Percentiles rank a stretch among this genome's conserved stretches.
phyloP scores from a whole-genome alignment of 2,888 invertebrate genomes.

The Seladonia tumulorum region DNA sequence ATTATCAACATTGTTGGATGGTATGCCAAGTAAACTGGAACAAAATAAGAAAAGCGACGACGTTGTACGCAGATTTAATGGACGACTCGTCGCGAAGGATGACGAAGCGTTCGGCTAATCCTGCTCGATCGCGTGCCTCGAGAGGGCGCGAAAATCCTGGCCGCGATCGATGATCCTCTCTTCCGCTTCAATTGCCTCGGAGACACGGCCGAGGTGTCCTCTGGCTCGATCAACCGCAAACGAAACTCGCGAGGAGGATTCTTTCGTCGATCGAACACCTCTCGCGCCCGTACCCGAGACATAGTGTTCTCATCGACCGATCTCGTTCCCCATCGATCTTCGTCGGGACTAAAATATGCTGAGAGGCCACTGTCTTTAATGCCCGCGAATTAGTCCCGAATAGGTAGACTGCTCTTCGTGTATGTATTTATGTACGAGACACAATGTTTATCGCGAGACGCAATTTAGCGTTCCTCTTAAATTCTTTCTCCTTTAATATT shows the following conservation, averaged over 20 bases:
- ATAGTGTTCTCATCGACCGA: neutral
- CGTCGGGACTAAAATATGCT: neutral
- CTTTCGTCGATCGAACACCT: constrained; percentile 40
- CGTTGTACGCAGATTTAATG: constrained; percentile 21
- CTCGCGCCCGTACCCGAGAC: constrained; percentile 1
- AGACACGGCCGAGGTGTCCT: neutral
- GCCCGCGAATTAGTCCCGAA: neutral
- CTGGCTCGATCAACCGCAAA: constrained; percentile 54
- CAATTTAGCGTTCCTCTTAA: no score
- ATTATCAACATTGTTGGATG: neutral
- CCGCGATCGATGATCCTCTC: constrained; percentile 51
- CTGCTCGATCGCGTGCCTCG: constrained; percentile 77
- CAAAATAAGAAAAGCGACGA: neutral
- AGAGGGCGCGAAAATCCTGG: constrained; percentile 77
- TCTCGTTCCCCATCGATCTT: constrained; percentile 2
- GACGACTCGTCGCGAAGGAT: constrained; percentile 57
- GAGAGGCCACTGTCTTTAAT: neutral
- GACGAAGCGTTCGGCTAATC: constrained; percentile 80
- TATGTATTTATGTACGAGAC: no score
- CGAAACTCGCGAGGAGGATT: constrained; percentile 39
- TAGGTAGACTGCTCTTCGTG: no score
- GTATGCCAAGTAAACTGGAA: neutral
- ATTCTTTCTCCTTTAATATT: no score
- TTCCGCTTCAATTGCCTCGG: constrained; percentile 59
- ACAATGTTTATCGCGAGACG: no score